Conservation (phyloP, 2,888 invertebrate species). For the Tipula vernalis region DNA sequence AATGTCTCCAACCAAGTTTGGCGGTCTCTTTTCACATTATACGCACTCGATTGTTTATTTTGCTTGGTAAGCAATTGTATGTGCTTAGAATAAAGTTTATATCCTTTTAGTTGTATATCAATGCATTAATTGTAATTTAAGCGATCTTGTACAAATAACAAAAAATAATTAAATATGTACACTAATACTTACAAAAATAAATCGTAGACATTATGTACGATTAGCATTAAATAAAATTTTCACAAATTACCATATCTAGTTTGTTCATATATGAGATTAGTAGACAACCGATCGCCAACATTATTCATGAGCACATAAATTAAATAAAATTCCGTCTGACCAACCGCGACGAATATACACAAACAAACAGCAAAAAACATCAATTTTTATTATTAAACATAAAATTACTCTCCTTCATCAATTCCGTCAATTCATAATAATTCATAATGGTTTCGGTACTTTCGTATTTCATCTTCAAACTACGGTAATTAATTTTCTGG, state of each 20-base stretch:
- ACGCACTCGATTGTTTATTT: too few relatives aligned
- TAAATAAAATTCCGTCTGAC: not conserved
- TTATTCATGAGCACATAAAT: not conserved
- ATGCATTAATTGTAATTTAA: too few relatives aligned
- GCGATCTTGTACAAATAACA: not conserved
- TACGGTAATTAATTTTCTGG: not conserved
- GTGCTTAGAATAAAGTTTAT: not conserved
- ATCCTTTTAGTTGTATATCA: too few relatives aligned
- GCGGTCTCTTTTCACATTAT: not conserved
- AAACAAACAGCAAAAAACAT: not conserved
- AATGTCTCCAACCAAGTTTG: not conserved
- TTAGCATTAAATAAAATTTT: not conserved
- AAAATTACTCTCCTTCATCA: not conserved
- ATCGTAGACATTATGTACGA: not conserved
- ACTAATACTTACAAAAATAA: not conserved
- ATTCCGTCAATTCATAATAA: not conserved
- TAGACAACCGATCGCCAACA: not conserved
- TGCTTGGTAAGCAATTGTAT: not conserved
- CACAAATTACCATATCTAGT: not conserved
- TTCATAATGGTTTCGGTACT: not conserved
- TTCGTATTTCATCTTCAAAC: not conserved
- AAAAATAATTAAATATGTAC: not conserved
- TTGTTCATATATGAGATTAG: not conserved
- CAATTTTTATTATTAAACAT: not conserved
- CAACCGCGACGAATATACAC: not conserved